A percentile compares a stretch with the other conserved stretches of the same genome.
Evolutionary conservation across 2,797 vertebrate species (phyloP).

Genomic region (Alfaro cultratus): DNA sequence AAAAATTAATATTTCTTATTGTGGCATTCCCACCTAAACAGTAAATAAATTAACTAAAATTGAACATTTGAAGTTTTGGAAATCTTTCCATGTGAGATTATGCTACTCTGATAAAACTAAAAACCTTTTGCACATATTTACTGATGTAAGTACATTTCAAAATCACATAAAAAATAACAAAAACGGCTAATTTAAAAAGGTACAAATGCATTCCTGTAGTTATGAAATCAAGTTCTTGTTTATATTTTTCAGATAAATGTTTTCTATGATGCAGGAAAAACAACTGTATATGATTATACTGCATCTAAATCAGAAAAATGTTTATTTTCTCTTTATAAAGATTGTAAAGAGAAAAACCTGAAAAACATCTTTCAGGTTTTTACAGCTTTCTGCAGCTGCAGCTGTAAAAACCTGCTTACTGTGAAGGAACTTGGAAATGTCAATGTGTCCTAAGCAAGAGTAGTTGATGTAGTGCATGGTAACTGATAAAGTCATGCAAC

Average conservation of each 20-base stretch:
- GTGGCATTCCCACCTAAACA: too few relatives aligned
- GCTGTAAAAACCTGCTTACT: slow-evolving; percentile 26
- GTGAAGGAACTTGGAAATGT: slow-evolving; percentile 31
- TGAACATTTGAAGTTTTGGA: background rate
- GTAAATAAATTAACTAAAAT: background rate
- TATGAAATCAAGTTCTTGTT: background rate
- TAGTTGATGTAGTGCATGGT: slow-evolving; percentile 19
- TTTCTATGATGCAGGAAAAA: background rate
- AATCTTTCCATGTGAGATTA: background rate
- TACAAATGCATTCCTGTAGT: background rate
- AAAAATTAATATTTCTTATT: too few relatives aligned
- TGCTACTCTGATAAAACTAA: background rate
- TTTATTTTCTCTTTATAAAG: slow-evolving; percentile 3
- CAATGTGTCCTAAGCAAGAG: slow-evolving; percentile 18
- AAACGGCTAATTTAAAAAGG: background rate
- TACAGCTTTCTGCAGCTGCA: slow-evolving; percentile 13
- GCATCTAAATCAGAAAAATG: background rate
- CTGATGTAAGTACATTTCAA: background rate
- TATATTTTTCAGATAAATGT: background rate
- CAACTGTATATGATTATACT: background rate
- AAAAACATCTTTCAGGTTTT: too few relatives aligned
- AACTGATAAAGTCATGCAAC: slow-evolving; percentile 23
- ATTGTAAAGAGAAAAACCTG: too few relatives aligned
- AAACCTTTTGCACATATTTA: background rate
- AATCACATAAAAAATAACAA: background rate